Conservation (phyloP, 92 coral and sea anemone species). For the Porites evermanni region DNA sequence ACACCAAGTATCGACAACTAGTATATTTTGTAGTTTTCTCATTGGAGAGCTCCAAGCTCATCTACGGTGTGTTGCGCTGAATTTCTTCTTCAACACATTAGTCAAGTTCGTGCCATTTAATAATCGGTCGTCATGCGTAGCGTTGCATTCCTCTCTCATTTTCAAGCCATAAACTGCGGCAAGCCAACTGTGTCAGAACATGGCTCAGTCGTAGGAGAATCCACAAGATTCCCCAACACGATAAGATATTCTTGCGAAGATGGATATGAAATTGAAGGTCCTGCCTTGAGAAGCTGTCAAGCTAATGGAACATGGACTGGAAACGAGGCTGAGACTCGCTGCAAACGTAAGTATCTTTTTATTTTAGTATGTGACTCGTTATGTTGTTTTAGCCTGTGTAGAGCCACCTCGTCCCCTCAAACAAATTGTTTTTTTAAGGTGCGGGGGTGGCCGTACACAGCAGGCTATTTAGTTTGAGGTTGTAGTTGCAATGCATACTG, state of each 20-base stretch:
- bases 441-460: too few species aligned
- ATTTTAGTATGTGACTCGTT: too few species aligned
- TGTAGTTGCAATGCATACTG: too few species aligned
- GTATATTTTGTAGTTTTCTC: not conserved
- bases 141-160: slow-evolving; percentile 42
- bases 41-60: not conserved
- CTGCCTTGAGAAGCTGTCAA: slow-evolving; percentile 58
- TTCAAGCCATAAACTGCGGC: slow-evolving; percentile 55
- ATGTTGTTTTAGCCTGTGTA: too few species aligned
- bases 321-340: slow-evolving; percentile 24
- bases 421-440: too few species aligned
- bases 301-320: slow-evolving; percentile 74
- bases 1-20: too few species aligned
- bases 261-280: slow-evolving; percentile 60
- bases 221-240: slow-evolving; percentile 32
- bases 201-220: slow-evolving; percentile 35
- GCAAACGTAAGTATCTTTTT: slow-evolving; percentile 43
- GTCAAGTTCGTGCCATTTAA: not conserved
- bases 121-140: not conserved
- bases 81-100: not conserved
- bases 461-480: too few species aligned
- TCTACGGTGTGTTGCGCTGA: not conserved
- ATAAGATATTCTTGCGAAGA: slow-evolving; percentile 49
- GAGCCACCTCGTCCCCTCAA: too few species aligned
- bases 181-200: slow-evolving; percentile 37